These are phyloP conservation scores for Druon quercuslanigerum DNA, from an alignment of 1,140 invertebrate species.

Conservation along the genomic window DNA sequence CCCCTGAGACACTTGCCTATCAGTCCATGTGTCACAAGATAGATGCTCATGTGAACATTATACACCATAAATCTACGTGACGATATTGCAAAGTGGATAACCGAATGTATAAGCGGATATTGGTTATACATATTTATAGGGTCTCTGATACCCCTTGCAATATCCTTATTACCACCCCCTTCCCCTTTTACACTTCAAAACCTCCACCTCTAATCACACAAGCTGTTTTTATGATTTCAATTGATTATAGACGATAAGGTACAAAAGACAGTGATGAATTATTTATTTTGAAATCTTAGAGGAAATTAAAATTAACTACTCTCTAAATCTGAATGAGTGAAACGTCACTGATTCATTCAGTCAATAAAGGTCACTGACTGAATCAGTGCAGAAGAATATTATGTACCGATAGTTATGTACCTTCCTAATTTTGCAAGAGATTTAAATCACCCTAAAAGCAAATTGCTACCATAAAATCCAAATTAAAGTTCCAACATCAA, in stretches of 20 bases:
- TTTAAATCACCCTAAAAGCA: no score
- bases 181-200: background rate
- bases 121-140: conserved; percentile 72
- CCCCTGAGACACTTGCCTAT: conserved; percentile 43
- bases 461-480: no score
- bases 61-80: conserved; percentile 49
- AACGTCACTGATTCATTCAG: no score
- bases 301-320: no score
- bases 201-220: background rate
- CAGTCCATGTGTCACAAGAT: conserved; percentile 47
- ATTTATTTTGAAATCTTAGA: no score
- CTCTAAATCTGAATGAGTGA: no score
- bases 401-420: no score
- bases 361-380: no score
- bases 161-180: conserved; percentile 16
- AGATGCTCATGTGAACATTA: conserved; percentile 42
- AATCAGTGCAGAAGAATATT: no score
- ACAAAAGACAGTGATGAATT: background rate
- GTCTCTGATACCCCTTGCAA: conserved; percentile 38
- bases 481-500: no score
- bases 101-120: conserved; percentile 68
- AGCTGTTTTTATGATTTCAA: conserved; percentile 5
- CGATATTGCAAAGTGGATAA: conserved; percentile 63
- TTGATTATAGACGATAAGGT: background rate
- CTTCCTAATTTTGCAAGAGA: no score